Percentiles rank a stretch among this genome's conserved stretches.
Evolutionary conservation across 2,888 invertebrate species (phyloP).

Genomic region (Eristalis intricaria): DNA sequence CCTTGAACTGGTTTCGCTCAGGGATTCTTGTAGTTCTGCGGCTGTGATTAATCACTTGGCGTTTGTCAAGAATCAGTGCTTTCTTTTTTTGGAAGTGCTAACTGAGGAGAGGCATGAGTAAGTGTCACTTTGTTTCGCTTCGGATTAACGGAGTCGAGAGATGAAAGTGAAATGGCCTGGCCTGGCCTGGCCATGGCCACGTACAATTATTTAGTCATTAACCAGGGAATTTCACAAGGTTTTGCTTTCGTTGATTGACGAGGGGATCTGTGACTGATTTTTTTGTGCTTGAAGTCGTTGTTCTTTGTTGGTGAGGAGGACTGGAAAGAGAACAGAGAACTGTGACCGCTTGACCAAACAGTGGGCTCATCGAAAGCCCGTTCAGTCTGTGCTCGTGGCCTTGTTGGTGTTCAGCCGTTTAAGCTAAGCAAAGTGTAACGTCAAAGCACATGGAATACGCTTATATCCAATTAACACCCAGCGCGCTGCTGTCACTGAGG

Average conservation of each 20-base stretch:
- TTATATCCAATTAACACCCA: conserved; percentile 51
- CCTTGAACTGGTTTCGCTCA: conserved; percentile 54
- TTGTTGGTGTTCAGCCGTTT: background rate
- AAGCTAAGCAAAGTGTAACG: background rate
- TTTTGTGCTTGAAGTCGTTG: no score
- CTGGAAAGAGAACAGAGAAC: no score
- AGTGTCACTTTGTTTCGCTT: conserved; percentile 18
- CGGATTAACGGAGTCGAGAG: conserved; percentile 11
- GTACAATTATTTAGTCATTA: background rate
- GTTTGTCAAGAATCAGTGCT: conserved; percentile 3
- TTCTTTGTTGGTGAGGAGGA: no score
- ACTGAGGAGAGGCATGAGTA: conserved; percentile 2
- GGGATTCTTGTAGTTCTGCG: conserved; percentile 26
- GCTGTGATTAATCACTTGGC: background rate
- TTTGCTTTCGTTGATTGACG: background rate
- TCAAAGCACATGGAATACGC: background rate
- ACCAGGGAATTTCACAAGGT: background rate
- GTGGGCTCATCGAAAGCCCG: background rate
- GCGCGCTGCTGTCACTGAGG: background rate
- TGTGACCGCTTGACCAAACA: no score
- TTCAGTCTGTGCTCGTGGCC: background rate
- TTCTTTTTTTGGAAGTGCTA: conserved; percentile 8
- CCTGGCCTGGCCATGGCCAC: background rate
- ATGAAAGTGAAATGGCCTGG: background rate
- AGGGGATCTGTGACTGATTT: no score